Percentiles rank a stretch among this genome's conserved stretches.
phyloP scores from a whole-genome alignment of 1,140 invertebrate species.

The Ericerus pela region DNA sequence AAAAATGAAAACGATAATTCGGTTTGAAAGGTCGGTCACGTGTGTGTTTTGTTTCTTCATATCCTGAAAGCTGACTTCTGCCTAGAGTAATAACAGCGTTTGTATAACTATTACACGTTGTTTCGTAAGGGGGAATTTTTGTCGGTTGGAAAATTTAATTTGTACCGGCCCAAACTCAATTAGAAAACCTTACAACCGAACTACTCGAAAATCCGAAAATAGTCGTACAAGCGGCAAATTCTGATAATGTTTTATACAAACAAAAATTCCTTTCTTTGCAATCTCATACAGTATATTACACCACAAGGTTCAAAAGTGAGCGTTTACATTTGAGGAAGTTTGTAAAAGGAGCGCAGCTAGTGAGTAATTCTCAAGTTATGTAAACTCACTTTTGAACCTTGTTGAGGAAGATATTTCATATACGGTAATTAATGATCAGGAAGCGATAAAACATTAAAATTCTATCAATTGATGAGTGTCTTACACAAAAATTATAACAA shows the following conservation, averaged over 20 bases:
- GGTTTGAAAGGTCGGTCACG: constrained; percentile 8
- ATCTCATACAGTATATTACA: too few species aligned
- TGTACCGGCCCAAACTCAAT: constrained; percentile 6
- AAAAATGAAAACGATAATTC: constrained; percentile 10
- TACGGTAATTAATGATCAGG: too few species aligned
- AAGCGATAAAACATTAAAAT: too few species aligned
- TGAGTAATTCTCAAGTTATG: too few species aligned
- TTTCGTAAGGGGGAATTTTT: constrained; percentile 6
- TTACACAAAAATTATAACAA: too few species aligned
- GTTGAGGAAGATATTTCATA: too few species aligned
- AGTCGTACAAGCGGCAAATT: neutral
- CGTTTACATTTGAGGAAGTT: too few species aligned
- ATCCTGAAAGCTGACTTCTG: constrained; percentile 2
- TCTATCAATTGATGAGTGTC: too few species aligned
- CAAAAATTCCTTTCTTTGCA: too few species aligned
- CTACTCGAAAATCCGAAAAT: constrained; percentile 4
- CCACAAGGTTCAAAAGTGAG: too few species aligned
- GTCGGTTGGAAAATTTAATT: constrained; percentile 7
- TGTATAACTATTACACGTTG: neutral
- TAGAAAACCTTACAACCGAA: neutral
- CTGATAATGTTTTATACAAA: constrained; percentile 4
- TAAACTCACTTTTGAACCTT: too few species aligned
- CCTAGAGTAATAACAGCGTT: neutral
- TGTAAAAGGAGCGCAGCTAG: too few species aligned
- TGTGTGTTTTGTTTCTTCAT: constrained; percentile 3